Conservation (phyloP, 92 coral and sea anemone species). For the Umimayanthus kanabou region DNA sequence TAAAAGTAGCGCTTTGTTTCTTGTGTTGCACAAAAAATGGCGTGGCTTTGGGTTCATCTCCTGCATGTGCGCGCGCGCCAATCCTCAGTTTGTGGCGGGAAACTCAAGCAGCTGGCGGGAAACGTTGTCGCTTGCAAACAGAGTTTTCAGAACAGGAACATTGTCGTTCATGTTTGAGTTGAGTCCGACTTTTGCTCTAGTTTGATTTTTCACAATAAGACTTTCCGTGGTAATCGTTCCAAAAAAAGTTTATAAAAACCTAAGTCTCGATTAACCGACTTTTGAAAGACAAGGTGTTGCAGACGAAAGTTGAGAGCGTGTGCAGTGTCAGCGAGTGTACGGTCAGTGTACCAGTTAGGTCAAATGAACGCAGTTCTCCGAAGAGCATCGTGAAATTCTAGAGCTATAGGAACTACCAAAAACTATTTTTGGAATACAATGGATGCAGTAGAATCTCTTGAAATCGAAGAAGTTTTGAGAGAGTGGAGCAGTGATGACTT, state of each 20-base stretch:
- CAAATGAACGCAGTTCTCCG: neutral
- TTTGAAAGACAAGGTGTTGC: neutral
- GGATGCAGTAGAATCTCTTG: neutral
- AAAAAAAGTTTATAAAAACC: no score
- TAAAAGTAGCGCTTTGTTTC: no score
- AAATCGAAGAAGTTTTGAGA: conserved; percentile 20
- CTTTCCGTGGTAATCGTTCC: neutral
- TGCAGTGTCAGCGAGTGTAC: no score
- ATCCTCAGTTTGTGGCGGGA: neutral
- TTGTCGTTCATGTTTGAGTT: no score
- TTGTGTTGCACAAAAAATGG: no score
- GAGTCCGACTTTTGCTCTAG: no score
- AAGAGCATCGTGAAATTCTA: neutral
- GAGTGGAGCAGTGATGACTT: conserved; percentile 43
- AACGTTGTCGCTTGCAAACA: neutral
- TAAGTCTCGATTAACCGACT: neutral
- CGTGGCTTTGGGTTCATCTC: no score
- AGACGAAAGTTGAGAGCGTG: neutral
- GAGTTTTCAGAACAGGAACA: no score
- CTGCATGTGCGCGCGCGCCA: neutral
- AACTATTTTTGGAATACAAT: neutral
- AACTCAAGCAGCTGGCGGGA: neutral
- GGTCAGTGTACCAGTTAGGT: no score
- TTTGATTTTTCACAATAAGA: no score
- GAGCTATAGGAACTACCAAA: neutral